A percentile compares a stretch with the other conserved stretches of the same genome.
Conservation (phyloP, 2,888 invertebrate genomes). For the Platynereis dumerilii region DNA sequence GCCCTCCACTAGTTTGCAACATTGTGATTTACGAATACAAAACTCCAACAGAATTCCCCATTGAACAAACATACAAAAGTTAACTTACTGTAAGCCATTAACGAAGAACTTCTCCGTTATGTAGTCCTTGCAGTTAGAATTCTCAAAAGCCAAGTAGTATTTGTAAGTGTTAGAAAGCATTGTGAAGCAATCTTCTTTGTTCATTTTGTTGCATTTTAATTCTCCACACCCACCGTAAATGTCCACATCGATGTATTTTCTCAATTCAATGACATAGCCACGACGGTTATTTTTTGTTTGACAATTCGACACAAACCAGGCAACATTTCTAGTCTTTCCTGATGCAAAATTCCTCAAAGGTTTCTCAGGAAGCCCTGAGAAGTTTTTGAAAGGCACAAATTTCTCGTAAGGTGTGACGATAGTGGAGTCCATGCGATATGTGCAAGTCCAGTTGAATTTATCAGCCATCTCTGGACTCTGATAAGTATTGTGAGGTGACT, state of each 20-base stretch:
- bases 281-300: slow-evolving; percentile 88
- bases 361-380: slow-evolving; percentile 15
- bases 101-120: slow-evolving; percentile 40
- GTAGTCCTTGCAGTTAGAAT: slow-evolving; percentile 40
- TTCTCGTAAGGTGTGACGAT: slow-evolving; percentile 89
- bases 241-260: slow-evolving; percentile 76
- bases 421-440: slow-evolving; percentile 92
- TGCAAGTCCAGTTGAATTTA: slow-evolving; percentile 91
- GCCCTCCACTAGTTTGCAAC: too few species aligned
- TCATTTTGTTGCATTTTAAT: slow-evolving; percentile 70
- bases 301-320: slow-evolving; percentile 98
- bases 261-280: slow-evolving; percentile 83
- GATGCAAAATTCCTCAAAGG: slow-evolving; percentile 65
- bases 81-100: slow-evolving; percentile 33
- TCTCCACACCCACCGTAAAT: slow-evolving; percentile 72
- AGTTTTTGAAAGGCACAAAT: slow-evolving; percentile 25
- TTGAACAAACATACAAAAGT: too few species aligned
- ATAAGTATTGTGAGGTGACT: slow-evolving; percentile 95
- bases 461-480: background rate
- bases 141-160: slow-evolving; percentile 40
- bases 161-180: slow-evolving; percentile 29
- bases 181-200: slow-evolving; percentile 75
- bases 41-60: too few species aligned
- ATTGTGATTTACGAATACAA: too few species aligned
- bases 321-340: slow-evolving; percentile 91